phyloP scores from a whole-genome alignment of 2,797 vertebrate genomes.

The Neopelma chrysocephalum region DNA sequence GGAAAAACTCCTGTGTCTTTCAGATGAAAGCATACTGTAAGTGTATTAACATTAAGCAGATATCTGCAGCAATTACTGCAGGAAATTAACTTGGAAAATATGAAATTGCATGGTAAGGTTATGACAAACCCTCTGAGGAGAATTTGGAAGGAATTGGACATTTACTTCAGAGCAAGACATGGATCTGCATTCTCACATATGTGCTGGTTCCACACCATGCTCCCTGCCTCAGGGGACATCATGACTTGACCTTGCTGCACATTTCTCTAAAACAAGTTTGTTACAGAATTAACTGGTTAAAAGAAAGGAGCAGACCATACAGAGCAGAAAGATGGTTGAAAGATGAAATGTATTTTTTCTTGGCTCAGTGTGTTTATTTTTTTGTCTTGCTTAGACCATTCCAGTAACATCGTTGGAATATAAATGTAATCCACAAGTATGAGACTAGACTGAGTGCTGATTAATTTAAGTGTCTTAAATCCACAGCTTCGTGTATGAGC shows the following conservation, averaged over 20 bases:
- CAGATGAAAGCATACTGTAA: neutral
- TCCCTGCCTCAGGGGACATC: neutral
- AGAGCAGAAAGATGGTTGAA: neutral
- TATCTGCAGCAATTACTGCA: neutral
- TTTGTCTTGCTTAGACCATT: neutral
- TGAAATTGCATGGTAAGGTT: neutral
- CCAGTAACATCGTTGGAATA: neutral
- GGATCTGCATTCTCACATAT: neutral
- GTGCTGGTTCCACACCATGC: neutral
- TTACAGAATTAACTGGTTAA: neutral
- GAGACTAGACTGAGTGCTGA: slow-evolving; percentile 14
- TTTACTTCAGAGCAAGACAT: neutral
- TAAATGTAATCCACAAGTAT: slow-evolving; percentile 39
- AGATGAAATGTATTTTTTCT: slow-evolving; percentile 9
- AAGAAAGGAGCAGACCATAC: neutral
- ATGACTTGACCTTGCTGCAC: neutral
- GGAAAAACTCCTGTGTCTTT: neutral
- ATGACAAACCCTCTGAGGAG: neutral
- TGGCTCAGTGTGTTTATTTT: neutral
- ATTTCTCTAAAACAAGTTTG: neutral
- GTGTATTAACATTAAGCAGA: neutral
- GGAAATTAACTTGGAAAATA: neutral
- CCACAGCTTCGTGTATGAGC: slow-evolving; percentile 12
- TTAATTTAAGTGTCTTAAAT: slow-evolving; percentile 52
- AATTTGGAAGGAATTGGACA: neutral